A percentile compares a stretch with the other conserved stretches of the same genome.
Evolutionary conservation across 2,797 vertebrate species (phyloP).

Genomic region (Holocentrus rufus): DNA sequence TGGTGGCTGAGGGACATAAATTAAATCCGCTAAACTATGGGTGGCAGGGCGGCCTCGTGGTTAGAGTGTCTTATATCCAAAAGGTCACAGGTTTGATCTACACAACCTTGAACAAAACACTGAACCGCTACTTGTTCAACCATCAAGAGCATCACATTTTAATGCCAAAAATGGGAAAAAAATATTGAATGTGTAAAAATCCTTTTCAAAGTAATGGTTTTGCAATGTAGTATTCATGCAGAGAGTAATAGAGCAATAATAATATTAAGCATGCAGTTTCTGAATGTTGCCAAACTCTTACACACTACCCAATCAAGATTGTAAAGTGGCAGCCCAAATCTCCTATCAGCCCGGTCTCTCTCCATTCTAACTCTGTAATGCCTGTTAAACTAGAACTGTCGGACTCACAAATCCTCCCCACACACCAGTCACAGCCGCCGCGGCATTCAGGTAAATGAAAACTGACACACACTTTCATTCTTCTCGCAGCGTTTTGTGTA

Average conservation of each 20-base stretch:
- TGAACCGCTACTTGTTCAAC: slow-evolving; percentile 17
- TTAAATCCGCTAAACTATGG: slow-evolving; percentile 42
- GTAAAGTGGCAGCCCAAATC: slow-evolving; percentile 53
- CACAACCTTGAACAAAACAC: slow-evolving; percentile 39
- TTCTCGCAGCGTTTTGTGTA: slow-evolving; percentile 61
- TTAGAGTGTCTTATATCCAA: slow-evolving; percentile 10
- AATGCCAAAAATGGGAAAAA: slow-evolving; percentile 5
- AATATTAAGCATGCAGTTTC: neutral
- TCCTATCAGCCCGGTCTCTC: slow-evolving; percentile 37
- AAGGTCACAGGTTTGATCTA: slow-evolving; percentile 60
- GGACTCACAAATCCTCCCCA: slow-evolving; percentile 51
- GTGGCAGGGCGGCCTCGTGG: slow-evolving; percentile 16
- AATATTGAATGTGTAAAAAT: slow-evolving; percentile 11
- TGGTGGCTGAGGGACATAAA: slow-evolving; percentile 21
- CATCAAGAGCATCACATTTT: slow-evolving; percentile 38
- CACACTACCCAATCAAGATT: slow-evolving; percentile 44
- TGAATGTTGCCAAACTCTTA: neutral
- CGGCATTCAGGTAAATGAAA: slow-evolving; percentile 76
- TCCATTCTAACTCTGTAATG: slow-evolving; percentile 46
- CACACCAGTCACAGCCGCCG: slow-evolving; percentile 46
- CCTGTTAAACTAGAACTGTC: slow-evolving; percentile 51
- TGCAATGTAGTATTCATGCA: slow-evolving; percentile 2
- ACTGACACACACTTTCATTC: slow-evolving; percentile 77
- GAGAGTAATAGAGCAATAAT: neutral
- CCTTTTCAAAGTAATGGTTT: neutral